These are phyloP conservation scores for Drosophila pandora DNA, from an alignment of 1,140 invertebrate genomes.

Conservation along the genomic window DNA sequence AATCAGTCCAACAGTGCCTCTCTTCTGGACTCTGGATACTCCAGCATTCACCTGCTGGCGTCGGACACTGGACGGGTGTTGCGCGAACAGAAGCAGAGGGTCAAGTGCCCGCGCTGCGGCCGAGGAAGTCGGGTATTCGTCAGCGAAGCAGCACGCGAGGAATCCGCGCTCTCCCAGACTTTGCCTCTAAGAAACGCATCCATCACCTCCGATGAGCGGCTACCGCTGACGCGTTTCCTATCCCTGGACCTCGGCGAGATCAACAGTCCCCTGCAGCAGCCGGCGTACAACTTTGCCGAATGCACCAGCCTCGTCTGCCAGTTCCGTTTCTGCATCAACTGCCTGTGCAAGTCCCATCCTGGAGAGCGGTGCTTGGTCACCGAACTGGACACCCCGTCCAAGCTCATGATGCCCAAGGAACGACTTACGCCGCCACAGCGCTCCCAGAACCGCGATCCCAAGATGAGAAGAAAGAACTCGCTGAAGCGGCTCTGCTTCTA, in stretches of 20 bases:
- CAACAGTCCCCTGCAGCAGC: background rate
- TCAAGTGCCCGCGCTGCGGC: conserved; percentile 69
- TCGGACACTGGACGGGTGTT: conserved; percentile 39
- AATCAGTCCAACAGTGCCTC: conserved; percentile 21
- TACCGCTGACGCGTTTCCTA: conserved; percentile 42
- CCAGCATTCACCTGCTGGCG: conserved; percentile 28
- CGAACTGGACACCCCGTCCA: conserved; percentile 68
- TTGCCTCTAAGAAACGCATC: conserved; percentile 35
- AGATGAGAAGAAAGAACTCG: conserved; percentile 64
- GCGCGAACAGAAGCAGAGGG: conserved; percentile 58
- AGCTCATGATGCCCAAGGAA: conserved; percentile 65
- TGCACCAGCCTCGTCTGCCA: conserved; percentile 57
- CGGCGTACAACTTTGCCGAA: conserved; percentile 50
- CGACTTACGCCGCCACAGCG: conserved; percentile 55
- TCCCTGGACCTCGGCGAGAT: conserved; percentile 58
- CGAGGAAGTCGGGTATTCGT: conserved; percentile 55
- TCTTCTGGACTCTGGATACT: conserved; percentile 22
- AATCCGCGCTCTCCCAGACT: conserved; percentile 41
- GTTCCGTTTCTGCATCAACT: conserved; percentile 64
- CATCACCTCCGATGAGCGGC: background rate
- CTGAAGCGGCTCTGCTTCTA: conserved; percentile 70
- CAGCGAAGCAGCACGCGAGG: conserved; percentile 17
- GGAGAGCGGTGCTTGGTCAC: conserved; percentile 64
- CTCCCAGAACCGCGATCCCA: conserved; percentile 53
- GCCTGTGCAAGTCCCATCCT: conserved; percentile 58